Evolutionary conservation across 2,797 vertebrate species (phyloP), one percentile per base, ranked within the genome.

Genomic region (Epinephelus awoara): DNA sequence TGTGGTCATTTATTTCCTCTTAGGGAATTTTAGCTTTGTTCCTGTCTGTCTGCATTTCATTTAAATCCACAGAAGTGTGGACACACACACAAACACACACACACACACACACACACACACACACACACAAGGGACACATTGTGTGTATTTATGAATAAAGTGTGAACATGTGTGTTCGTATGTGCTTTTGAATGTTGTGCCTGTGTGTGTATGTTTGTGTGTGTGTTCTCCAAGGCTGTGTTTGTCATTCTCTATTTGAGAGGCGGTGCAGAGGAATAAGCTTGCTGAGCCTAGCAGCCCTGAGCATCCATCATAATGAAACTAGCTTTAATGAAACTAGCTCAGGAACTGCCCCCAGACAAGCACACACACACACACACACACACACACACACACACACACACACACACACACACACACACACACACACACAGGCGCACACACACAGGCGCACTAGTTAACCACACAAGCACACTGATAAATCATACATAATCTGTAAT

Each of bases 231-330:
- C 56, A 82, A 69, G 66, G 85, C 74, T 85, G 54, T 78, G 62
- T 87, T 89, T 80, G 84, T 88, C 85, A 85, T 86, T 82, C 75
- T 86, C 42, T 71, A 81, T 86, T 88, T 85, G 80, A 90, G 77
- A 86, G 78, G 54, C 9, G 64, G 71, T 75, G 72, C 75, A 74
- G 70, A 79, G 61, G 76, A 87, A 89, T 68, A 77, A 84, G 84
- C 84, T 78, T 62, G 71, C 78, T 80, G 71, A 89, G 85, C 68
- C 88, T 83, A 76, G 82, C 77, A 88, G 85, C 89, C 78, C 75
- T 80, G 75, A 86, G 88, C 91, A 93, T 94, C 85, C 82, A 89
- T 93, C 89, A 91, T 88, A 93, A 91, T 94, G 90, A 93, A 94
- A 90, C 90, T 74, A 92, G 83, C 82, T 88, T 86, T 89, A 94